Evolutionary conservation across 23 tunicate genomes (phyloP).

Genomic region (Oikopleura dioica): DNA sequence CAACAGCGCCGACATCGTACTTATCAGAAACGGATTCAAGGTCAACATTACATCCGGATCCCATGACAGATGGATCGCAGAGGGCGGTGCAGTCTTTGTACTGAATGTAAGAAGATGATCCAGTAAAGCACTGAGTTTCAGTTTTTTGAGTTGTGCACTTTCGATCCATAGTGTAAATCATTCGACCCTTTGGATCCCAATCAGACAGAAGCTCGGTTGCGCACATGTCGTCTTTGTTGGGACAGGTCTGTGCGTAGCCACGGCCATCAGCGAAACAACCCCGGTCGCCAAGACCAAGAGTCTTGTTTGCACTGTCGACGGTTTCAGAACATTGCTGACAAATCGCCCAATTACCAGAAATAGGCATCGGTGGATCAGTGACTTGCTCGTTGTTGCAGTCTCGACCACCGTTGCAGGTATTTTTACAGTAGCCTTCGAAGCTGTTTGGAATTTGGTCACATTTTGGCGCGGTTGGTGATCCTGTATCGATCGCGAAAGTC

Average conservation of each 20-base stretch:
- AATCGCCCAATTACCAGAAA: too few species aligned
- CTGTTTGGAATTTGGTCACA: too few species aligned
- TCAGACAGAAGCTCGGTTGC: background rate
- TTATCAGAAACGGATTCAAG: background rate
- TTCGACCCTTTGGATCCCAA: background rate
- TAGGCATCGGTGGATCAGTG: too few species aligned
- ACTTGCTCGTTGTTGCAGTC: too few species aligned
- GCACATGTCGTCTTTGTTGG: too few species aligned
- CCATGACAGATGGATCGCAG: background rate
- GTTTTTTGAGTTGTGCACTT: background rate
- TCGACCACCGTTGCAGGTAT: too few species aligned
- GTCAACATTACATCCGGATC: background rate
- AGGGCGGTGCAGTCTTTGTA: background rate
- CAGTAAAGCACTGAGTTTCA: background rate
- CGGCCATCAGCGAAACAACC: too few species aligned
- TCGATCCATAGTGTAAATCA: background rate
- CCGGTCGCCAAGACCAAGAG: slow-evolving; percentile 7
- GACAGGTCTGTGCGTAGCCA: too few species aligned
- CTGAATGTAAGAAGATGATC: background rate
- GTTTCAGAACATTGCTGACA: slow-evolving; percentile 3
- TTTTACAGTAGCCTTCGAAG: too few species aligned
- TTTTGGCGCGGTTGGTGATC: too few species aligned
- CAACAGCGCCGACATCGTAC: background rate
- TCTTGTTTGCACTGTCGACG: background rate
- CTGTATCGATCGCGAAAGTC: background rate